These are phyloP conservation scores for Drosophila pegasa DNA, from an alignment of 2,888 invertebrate genomes.

Conservation along the genomic window DNA sequence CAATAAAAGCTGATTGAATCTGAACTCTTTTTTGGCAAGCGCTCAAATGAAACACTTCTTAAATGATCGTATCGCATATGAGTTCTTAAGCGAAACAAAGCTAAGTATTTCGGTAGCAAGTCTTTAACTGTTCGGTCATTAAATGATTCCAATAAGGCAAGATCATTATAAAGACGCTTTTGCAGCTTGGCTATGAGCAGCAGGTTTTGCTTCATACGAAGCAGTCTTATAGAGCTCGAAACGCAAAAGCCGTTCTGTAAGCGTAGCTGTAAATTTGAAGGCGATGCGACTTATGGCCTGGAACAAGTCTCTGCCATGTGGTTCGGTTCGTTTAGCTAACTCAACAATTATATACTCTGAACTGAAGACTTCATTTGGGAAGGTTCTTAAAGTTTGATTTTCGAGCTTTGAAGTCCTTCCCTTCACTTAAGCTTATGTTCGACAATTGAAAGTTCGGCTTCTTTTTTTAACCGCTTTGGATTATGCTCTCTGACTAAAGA, in stretches of 20 bases:
- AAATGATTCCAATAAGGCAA: constrained; percentile 5
- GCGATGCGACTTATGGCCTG: not conserved
- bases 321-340: not conserved
- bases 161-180: constrained; percentile 2
- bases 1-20: constrained; percentile 5
- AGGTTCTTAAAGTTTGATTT: too few species aligned
- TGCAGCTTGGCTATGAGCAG: not conserved
- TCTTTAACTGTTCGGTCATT: constrained; percentile 1
- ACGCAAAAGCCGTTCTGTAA: constrained; percentile 1
- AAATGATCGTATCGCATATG: constrained; percentile 1
- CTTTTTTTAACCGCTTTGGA: too few species aligned
- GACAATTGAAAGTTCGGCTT: too few species aligned
- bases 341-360: too few species aligned
- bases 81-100: constrained; percentile 2
- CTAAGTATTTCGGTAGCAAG: constrained; percentile 4
- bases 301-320: not conserved
- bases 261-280: not conserved
- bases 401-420: too few species aligned
- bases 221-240: not conserved
- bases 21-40: constrained; percentile 3
- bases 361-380: too few species aligned
- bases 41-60: not conserved
- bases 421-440: too few species aligned
- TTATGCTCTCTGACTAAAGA: too few species aligned
- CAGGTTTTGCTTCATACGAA: constrained; percentile 1